Evolutionary conservation across 2,113 vertebrate genomes (phyloP), one percentile per base, ranked within the genome.

Genomic region (Amphiprion percula): DNA sequence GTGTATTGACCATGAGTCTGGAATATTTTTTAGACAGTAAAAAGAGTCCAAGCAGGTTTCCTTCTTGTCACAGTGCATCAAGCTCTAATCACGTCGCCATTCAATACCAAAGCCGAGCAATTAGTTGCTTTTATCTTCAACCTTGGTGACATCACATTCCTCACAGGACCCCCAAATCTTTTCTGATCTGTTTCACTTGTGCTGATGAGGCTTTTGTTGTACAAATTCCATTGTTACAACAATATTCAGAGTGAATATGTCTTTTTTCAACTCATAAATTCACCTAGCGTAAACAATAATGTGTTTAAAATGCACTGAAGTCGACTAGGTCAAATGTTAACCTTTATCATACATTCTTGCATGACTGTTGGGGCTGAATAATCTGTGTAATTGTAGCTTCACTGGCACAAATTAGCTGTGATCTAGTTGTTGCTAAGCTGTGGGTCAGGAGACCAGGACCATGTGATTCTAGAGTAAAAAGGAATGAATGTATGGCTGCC

Each of bases 41-140:
- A 89, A 86, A 37, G 56, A 66, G 80, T 66, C 75, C 63, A 52
- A 74, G n/a, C 56, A 64, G 44, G 76, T 65, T 90, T 72, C 59
- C 49, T n/a, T 82, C 7, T 0, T 81, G 78, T 87, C 91, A 88
- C 68, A 83, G 3, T 62, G 54, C 74, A 88, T 90, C 79, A 91
- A 37, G 68, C 65, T 85, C 74, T 19, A 71, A 70, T 80, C 79
- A 72, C 56, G 59, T 28, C 46, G 50, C 85, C 70, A 80, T 90
- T 92, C 67, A 88, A n/a, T 60, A 80, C 68, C 73, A 88, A 46
- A 59, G 82, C 74, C 50, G 21, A 92, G 85, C 89, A 93, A 93
- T 94, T 91, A 93, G 78, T 86, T 39, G 15, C 83, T 95, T 94
- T 93, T 86, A 93, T 92, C 82, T 90, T 46, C 60, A 85, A 90